Base-by-base conservation (phyloP, 2,888 invertebrate species). In the Stenodema calcarata region DNA sequence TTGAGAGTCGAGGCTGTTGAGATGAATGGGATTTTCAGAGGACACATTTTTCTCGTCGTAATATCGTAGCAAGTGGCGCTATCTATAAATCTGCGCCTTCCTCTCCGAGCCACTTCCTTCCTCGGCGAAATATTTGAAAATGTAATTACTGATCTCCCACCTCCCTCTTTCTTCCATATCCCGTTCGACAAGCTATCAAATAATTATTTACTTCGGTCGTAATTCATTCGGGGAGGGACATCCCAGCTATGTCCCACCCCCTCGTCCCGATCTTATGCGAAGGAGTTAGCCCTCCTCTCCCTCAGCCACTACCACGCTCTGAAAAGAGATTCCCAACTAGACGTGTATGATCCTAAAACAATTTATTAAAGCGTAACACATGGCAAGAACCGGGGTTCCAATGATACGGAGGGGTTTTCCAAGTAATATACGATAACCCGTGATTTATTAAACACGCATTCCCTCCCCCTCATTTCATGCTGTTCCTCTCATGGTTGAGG, bases 321-420 rank as follows among this genome's bases (percentile, higher is more conserved):
- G 30, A 4, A 47, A 47, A 54, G 80, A 82, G 82, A 62, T 82
- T 69, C 69, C 82, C 82, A 41, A 69, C 69, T 62, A 82, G 82
- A 82, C 54, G 69, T 41, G 82, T 41, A 69, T 42, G 82, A 69
- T 69, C 82, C 82, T 69, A 82, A 82, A 82, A 82, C 82, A 82
- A 82, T 82, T 82, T 82, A 82, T 82, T 82, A 82, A 82, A 82
- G 82, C 42, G 82, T 82, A 82, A 62, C 82, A 82, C 82, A 82
- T 82, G 82, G 82, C 82, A 23, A 30, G 11, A 30, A n/a, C 75
- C 82, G 30, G 69, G 41, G 69, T 42, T 69, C 82, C 82, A 82
- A 69, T 69, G 69, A 82, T 82, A 82, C 82, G 30, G 30, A 62
- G 69, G 69, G 50, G 23, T 69, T 47, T 69, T 82, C 69, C 18